Percentiles rank a stretch among this genome's conserved stretches.
Conservation (phyloP, 2,888 invertebrate genomes). For the Eristalinus sepulchralis region DNA sequence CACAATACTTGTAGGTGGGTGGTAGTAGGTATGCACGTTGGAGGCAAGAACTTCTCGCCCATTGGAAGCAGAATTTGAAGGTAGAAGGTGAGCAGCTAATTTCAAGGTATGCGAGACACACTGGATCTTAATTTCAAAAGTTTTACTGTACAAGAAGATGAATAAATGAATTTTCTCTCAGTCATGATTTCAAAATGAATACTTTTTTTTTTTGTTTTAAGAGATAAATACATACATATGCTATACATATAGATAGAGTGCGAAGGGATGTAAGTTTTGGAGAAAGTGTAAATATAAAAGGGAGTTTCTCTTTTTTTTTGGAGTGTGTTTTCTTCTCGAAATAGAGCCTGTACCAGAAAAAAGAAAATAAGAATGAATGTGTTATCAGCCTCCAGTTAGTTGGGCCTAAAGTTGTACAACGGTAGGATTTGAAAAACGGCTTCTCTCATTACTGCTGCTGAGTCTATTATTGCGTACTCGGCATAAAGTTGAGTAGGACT, state of each 20-base stretch:
- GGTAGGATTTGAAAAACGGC: neutral
- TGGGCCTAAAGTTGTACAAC: neutral
- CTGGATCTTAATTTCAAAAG: slow-evolving; percentile 54
- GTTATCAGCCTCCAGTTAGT: neutral
- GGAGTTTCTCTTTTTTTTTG: neutral
- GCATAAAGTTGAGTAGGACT: neutral
- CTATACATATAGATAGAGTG: slow-evolving; percentile 6
- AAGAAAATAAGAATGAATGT: neutral
- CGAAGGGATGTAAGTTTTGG: neutral
- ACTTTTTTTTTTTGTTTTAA: neutral
- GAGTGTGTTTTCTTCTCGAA: neutral
- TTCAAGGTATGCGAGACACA: slow-evolving; percentile 23
- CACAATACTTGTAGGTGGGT: neutral
- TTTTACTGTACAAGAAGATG: slow-evolving; percentile 66
- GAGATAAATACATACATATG: slow-evolving; percentile 9
- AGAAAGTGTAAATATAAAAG: neutral
- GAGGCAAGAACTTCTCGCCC: slow-evolving; percentile 42
- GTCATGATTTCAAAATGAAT: slow-evolving; percentile 44
- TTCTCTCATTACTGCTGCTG: neutral
- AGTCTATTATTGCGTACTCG: neutral
- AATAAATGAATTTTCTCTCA: slow-evolving; percentile 56
- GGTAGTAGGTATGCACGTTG: slow-evolving; percentile 42
- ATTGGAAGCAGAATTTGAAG: slow-evolving; percentile 33
- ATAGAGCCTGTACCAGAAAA: neutral
- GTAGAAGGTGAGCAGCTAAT: slow-evolving; percentile 49